These are phyloP conservation scores for Dryas iulia DNA, from an alignment of 1,140 invertebrate species.

Conservation along the genomic window DNA sequence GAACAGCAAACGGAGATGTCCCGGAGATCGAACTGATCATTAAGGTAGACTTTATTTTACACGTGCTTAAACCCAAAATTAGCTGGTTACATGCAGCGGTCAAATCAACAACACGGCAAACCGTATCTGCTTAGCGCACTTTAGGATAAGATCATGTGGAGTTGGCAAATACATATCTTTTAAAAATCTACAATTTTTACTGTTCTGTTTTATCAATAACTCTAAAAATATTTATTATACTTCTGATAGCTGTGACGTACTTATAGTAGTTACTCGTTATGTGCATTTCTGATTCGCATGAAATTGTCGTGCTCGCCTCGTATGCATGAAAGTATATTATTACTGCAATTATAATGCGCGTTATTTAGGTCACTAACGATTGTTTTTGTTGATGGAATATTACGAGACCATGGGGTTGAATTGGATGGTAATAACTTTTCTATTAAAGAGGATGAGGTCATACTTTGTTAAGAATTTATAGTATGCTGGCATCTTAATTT, in stretches of 20 bases:
- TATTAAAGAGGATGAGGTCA: slow-evolving; percentile 29
- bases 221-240: neutral
- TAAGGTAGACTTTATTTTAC: slow-evolving; percentile 81
- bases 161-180: slow-evolving; percentile 39
- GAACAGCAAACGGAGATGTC: slow-evolving; percentile 85
- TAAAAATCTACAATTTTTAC: neutral
- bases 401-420: slow-evolving; percentile 10
- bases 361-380: slow-evolving; percentile 60
- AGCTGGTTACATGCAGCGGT: slow-evolving; percentile 42
- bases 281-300: slow-evolving; percentile 32
- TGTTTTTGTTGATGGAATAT: slow-evolving; percentile 25
- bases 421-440: neutral
- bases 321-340: slow-evolving; percentile 71
- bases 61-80: slow-evolving; percentile 52
- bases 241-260: slow-evolving; percentile 1
- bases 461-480: slow-evolving; percentile 18
- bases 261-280: slow-evolving; percentile 19
- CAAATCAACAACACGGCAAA: slow-evolving; percentile 41
- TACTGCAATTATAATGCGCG: slow-evolving; percentile 62
- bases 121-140: neutral
- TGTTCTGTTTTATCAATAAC: neutral
- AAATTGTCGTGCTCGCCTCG: slow-evolving; percentile 40
- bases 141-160: slow-evolving; percentile 41
- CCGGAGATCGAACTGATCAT: slow-evolving; percentile 91
- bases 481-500: slow-evolving; percentile 8